Percentiles rank a stretch among this genome's conserved stretches.
Evolutionary conservation across 2,113 vertebrate genomes (phyloP).

Genomic region (Petaurus breviceps): DNA sequence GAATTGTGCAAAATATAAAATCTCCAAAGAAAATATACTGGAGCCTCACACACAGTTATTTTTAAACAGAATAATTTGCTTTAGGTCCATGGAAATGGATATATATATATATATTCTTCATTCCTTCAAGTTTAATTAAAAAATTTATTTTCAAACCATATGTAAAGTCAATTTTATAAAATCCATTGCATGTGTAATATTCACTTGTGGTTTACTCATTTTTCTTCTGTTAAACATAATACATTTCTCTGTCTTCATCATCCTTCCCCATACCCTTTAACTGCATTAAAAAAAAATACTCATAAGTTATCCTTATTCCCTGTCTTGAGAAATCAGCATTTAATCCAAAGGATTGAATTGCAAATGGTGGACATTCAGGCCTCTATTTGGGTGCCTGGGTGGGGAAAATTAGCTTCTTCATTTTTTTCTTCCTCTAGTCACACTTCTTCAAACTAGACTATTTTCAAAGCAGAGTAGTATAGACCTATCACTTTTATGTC

Average conservation of each 20-base stretch:
- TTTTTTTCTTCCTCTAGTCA: not conserved
- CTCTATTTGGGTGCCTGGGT: not conserved
- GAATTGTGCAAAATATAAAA: not conserved
- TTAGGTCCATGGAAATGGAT: not conserved
- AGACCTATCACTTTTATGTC: not conserved
- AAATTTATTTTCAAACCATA: not conserved
- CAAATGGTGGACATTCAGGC: not conserved
- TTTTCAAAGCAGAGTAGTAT: constrained; percentile 17
- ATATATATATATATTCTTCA: not conserved
- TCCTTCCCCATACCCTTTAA: not conserved
- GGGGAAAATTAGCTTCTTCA: not conserved
- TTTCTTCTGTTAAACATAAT: not conserved
- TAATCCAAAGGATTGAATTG: not conserved
- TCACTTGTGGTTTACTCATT: not conserved
- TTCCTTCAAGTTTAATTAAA: not conserved
- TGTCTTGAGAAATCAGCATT: not conserved
- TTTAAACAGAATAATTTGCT: not conserved
- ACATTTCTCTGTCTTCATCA: not conserved
- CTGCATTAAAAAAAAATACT: not conserved
- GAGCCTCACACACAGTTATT: not conserved
- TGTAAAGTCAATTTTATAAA: not conserved
- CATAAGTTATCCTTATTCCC: not conserved
- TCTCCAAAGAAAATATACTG: not conserved
- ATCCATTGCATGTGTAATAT: not conserved
- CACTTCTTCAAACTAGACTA: not conserved